phyloP scores from a whole-genome alignment of 1,140 invertebrate species.

The Hylyphantes graminicola region DNA sequence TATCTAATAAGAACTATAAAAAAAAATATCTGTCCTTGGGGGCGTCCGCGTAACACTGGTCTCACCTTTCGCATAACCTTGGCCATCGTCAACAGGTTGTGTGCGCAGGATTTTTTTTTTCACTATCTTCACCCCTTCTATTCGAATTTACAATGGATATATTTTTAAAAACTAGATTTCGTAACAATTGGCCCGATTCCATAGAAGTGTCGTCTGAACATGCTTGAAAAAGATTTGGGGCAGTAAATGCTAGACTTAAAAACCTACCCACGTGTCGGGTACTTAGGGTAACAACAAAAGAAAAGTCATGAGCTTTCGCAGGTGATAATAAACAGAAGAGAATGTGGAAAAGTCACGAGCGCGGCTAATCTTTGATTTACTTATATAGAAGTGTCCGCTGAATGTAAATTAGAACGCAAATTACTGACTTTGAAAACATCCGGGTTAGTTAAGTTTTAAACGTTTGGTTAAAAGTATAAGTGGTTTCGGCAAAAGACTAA shows the following conservation, averaged over 20 bases:
- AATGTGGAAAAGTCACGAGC: neutral
- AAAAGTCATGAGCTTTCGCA: conserved; percentile 4
- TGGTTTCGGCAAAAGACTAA: no score
- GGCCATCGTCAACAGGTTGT: conserved; percentile 29
- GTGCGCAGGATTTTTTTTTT: neutral
- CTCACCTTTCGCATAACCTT: conserved; percentile 24
- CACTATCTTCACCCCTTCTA: neutral
- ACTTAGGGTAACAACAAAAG: neutral
- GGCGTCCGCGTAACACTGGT: conserved; percentile 11
- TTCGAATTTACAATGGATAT: conserved; percentile 26
- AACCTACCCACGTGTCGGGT: no score
- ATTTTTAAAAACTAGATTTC: conserved; percentile 6
- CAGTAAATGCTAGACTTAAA: neutral
- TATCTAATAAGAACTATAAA: no score
- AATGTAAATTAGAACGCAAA: no score
- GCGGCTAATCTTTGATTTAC: no score
- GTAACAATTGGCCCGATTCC: conserved; percentile 2
- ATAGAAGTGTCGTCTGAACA: conserved; percentile 9
- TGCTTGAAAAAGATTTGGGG: conserved; percentile 14
- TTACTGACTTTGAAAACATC: no score
- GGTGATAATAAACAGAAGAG: neutral
- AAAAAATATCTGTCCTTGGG: conserved; percentile 1
- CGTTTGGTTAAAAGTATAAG: no score
- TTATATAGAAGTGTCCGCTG: no score
- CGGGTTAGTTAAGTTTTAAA: no score